phyloP scores from a whole-genome alignment of 2,888 invertebrate genomes.

The Synergus umbraculus region DNA sequence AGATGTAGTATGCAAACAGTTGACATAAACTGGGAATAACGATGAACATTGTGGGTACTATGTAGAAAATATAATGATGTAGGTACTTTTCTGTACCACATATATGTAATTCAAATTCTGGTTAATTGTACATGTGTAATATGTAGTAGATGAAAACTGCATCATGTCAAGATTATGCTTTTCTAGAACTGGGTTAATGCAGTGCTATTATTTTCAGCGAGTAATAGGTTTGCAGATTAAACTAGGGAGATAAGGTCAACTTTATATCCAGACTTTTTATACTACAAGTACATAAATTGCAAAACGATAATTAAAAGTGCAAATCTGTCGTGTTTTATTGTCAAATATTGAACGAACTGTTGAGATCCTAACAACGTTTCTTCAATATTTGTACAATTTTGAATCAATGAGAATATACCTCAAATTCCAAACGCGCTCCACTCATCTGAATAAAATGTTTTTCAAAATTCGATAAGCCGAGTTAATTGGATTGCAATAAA shows the following conservation, averaged over 20 bases:
- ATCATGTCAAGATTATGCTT: conserved; percentile 30
- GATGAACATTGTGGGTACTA: not conserved
- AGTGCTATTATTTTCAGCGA: conserved; percentile 32
- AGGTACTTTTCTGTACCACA: not conserved
- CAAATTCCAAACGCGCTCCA: not conserved
- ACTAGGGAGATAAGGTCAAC: conserved; percentile 21
- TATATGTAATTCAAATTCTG: conserved; percentile 8
- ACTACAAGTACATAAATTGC: not conserved
- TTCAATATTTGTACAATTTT: not conserved
- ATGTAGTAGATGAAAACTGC: conserved; percentile 22
- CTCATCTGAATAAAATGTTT: not conserved
- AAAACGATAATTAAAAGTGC: conserved; percentile 8
- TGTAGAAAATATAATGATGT: not conserved
- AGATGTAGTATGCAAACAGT: not conserved
- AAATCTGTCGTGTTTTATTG: not conserved
- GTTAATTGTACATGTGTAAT: conserved; percentile 28
- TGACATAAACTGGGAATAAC: not conserved
- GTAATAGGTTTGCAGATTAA: conserved; percentile 22
- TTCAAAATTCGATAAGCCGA: not conserved
- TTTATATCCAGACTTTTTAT: conserved; percentile 26
- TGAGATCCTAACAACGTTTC: not conserved
- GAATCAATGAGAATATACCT: not conserved
- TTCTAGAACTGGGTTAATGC: conserved; percentile 26
- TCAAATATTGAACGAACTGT: not conserved
- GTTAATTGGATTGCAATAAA: conserved; percentile 21